Evolutionary conservation across 35 echinoderm and acorn worm species (phyloP).

Genomic region (Lytechinus variegatus): DNA sequence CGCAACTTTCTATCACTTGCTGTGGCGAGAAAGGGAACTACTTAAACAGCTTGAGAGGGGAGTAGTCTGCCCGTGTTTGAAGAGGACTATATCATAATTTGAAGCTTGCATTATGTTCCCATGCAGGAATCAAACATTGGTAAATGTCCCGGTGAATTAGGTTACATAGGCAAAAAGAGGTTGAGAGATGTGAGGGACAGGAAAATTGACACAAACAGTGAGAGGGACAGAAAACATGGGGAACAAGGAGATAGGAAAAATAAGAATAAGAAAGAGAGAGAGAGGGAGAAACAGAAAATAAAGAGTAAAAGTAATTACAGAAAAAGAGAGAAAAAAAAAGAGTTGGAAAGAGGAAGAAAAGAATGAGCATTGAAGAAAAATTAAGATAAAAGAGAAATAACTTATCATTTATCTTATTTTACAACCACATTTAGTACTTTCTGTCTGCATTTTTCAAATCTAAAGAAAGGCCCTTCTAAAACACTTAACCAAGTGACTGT

Average conservation of each 20-base stretch:
- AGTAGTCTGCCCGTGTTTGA: not conserved
- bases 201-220: not conserved
- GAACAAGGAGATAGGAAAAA: not conserved
- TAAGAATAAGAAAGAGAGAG: not conserved
- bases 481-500: too few relatives aligned
- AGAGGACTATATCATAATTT: slow-evolving; percentile 9
- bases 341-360: not conserved
- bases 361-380: not conserved
- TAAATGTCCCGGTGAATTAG: not conserved
- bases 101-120: not conserved
- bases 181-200: not conserved
- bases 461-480: too few relatives aligned
- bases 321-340: not conserved
- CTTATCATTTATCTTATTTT: too few relatives aligned
- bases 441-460: too few relatives aligned
- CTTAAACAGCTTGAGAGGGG: not conserved
- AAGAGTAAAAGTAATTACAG: not conserved
- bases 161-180: not conserved
- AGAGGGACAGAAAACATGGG: not conserved
- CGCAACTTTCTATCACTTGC: not conserved
- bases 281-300: slow-evolving; percentile 4
- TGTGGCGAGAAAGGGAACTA: not conserved
- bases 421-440: too few relatives aligned
- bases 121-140: not conserved
- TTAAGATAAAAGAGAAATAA: too few relatives aligned